Conservation (phyloP, 1,140 invertebrate genomes). For the Pentalonia nigronervosa region DNA sequence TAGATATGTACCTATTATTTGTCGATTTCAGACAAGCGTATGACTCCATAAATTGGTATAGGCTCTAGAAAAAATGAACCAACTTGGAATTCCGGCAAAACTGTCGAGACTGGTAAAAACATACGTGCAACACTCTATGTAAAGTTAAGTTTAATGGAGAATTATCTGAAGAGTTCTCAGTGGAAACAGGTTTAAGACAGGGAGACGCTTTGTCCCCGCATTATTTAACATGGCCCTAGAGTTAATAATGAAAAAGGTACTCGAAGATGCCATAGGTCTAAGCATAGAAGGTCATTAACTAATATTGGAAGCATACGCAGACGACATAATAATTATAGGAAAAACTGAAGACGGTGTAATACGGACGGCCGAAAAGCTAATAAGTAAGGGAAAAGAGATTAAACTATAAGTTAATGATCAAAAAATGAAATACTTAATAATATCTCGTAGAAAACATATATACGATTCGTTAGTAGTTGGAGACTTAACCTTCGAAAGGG, state of each 20-base stretch:
- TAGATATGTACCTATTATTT: too few species aligned
- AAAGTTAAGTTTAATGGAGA: not conserved
- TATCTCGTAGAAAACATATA: too few species aligned
- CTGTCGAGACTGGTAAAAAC: not conserved
- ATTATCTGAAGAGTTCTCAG: not conserved
- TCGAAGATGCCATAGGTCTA: not conserved
- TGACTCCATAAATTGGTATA: too few species aligned
- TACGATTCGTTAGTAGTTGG: too few species aligned
- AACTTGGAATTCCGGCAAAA: not conserved
- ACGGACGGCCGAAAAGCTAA: too few species aligned
- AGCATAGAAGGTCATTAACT: not conserved
- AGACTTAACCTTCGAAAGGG: too few species aligned
- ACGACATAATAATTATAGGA: not conserved
- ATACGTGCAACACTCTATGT: not conserved
- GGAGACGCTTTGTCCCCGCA: not conserved
- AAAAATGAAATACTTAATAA: too few species aligned
- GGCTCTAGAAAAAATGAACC: not conserved
- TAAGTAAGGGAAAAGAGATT: too few species aligned
- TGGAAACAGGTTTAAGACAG: too few species aligned
- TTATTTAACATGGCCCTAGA: not conserved
- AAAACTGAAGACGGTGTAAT: too few species aligned
- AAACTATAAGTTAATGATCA: too few species aligned
- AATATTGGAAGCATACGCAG: not conserved
- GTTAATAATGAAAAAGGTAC: not conserved
- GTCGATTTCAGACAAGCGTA: too few species aligned